Evolutionary conservation across 2,113 vertebrate species (phyloP).

Genomic region (Hippopotamus amphibius): DNA sequence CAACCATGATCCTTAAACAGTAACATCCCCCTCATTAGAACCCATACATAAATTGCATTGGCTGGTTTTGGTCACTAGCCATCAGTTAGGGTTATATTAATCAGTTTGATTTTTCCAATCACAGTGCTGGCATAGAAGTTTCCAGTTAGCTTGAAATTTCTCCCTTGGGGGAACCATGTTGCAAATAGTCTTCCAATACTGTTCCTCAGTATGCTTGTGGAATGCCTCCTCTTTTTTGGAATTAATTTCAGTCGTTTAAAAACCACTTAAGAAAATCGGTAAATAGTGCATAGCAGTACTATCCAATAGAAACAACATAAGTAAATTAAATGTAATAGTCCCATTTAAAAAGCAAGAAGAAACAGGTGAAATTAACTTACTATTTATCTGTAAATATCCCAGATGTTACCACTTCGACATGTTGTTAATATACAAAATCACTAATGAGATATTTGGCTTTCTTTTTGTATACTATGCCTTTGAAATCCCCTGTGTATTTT

Average conservation of each 20-base stretch:
- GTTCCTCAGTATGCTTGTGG: neutral
- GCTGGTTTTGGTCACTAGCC: neutral
- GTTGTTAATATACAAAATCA: neutral
- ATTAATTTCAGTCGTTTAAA: conserved; percentile 4
- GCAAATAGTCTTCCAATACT: neutral
- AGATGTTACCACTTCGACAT: neutral
- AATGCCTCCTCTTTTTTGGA: neutral
- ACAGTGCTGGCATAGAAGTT: neutral
- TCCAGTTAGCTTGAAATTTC: neutral
- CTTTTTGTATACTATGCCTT: neutral
- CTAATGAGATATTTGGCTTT: neutral
- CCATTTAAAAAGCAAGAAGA: conserved; percentile 67
- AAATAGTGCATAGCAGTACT: neutral
- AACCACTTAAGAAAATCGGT: neutral
- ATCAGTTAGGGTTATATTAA: neutral
- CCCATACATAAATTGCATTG: neutral
- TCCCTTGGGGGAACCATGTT: neutral
- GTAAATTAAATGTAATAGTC: neutral
- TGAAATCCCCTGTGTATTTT: neutral
- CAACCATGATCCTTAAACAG: neutral
- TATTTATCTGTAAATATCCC: no score
- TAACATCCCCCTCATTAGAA: neutral
- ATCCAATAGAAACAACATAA: neutral
- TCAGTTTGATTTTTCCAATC: neutral
- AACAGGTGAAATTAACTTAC: neutral